Conservation (phyloP, 2,888 invertebrate genomes). For the Cephus sareptanus region DNA sequence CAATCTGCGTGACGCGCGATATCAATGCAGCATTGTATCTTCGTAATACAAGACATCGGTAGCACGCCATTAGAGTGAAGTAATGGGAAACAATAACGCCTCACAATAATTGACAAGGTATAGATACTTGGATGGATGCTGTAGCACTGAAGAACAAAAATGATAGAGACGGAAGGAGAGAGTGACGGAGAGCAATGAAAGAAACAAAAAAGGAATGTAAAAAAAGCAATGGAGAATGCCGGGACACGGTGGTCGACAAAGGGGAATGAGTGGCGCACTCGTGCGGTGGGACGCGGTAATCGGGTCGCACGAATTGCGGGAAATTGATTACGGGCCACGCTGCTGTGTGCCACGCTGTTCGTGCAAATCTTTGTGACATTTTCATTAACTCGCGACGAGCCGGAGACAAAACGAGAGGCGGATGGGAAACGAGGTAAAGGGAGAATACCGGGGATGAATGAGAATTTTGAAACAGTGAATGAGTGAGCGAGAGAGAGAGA, state of each 20-base stretch:
- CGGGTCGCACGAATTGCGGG: constrained; percentile 36
- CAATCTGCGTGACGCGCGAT: neutral
- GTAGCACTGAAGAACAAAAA: neutral
- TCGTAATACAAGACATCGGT: neutral
- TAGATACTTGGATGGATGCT: too few species aligned
- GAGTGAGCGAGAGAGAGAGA: constrained; percentile 16
- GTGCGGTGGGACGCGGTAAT: constrained; percentile 25
- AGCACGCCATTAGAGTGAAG: neutral
- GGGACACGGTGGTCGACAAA: neutral
- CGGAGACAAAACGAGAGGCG: constrained; percentile 25
- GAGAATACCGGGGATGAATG: neutral
- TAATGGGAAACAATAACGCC: neutral
- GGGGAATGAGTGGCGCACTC: neutral
- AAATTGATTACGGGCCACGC: constrained; percentile 38
- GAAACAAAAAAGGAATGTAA: neutral
- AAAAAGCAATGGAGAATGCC: neutral
- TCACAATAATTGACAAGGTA: neutral
- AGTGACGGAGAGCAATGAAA: neutral
- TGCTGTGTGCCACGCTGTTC: constrained; percentile 18
- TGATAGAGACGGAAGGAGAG: constrained; percentile 1
- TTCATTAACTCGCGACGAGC: constrained; percentile 46
- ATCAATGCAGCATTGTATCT: neutral
- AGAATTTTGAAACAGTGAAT: neutral
- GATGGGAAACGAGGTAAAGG: neutral
- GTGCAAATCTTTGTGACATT: constrained; percentile 51